Conservation (phyloP, 2,888 invertebrate genomes). For the Mongoloraphidia duomilia region DNA sequence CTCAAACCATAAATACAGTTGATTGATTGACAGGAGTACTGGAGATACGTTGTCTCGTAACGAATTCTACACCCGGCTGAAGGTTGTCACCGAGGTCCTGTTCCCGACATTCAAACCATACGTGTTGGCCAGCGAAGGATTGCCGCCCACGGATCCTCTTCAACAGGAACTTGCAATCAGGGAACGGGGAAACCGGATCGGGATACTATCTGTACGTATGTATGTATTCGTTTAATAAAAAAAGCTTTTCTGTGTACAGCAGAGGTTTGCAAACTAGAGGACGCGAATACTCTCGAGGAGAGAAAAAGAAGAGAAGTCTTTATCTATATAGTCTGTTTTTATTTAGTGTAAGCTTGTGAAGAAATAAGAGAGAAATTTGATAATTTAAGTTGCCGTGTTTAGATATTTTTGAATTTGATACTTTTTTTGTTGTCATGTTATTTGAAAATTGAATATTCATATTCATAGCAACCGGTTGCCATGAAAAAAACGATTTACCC, state of each 20-base stretch:
- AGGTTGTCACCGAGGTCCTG: conserved; percentile 41
- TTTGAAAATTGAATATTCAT: too few relatives aligned
- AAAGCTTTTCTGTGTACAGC: neutral
- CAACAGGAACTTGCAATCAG: conserved; percentile 53
- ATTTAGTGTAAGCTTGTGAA: too few relatives aligned
- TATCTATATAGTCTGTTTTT: too few relatives aligned
- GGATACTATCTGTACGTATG: conserved; percentile 46
- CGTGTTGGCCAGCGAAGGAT: conserved; percentile 42
- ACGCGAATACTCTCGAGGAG: too few relatives aligned
- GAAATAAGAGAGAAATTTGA: too few relatives aligned
- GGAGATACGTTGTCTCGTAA: conserved; percentile 48
- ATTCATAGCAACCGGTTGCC: too few relatives aligned
- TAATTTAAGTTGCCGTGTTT: too few relatives aligned
- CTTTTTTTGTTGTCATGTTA: too few relatives aligned
- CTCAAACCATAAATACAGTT: neutral
- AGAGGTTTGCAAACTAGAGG: neutral
- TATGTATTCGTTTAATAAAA: neutral
- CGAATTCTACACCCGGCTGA: conserved; percentile 43
- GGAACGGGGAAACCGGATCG: conserved; percentile 59
- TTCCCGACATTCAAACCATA: conserved; percentile 45
- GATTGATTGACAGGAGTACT: conserved; percentile 25
- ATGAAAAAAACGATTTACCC: too few relatives aligned
- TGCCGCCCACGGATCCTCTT: conserved; percentile 41
- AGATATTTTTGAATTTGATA: too few relatives aligned
- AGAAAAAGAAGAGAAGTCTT: too few relatives aligned